Conservation (phyloP, 2,888 invertebrate species). For the Balanococcus diminutus region DNA sequence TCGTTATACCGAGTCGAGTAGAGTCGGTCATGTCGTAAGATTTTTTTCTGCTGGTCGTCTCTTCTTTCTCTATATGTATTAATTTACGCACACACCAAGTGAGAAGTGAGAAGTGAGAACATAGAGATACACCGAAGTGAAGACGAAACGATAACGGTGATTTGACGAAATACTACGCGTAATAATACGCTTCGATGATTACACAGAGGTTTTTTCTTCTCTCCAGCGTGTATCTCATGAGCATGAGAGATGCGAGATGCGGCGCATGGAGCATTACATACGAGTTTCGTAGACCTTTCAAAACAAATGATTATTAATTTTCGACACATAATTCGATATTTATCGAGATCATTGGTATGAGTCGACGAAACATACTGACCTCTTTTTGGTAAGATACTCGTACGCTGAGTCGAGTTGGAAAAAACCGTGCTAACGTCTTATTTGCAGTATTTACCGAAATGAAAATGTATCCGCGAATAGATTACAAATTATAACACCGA, state of each 20-base stretch:
- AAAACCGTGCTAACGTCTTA: too few relatives aligned
- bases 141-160: slow-evolving; percentile 31
- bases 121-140: neutral
- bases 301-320: slow-evolving; percentile 42
- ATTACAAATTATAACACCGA: too few relatives aligned
- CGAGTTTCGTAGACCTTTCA: slow-evolving; percentile 18
- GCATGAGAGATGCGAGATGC: neutral
- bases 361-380: slow-evolving; percentile 34
- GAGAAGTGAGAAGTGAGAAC: too few relatives aligned
- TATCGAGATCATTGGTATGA: slow-evolving; percentile 34
- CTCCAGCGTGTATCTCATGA: neutral
- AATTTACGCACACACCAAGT: neutral
- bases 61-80: neutral
- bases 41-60: neutral
- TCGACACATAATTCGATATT: slow-evolving; percentile 35
- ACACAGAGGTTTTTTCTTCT: slow-evolving; percentile 9
- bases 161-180: slow-evolving; percentile 37
- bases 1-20: neutral
- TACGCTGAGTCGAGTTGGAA: neutral
- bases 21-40: slow-evolving; percentile 33
- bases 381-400: neutral
- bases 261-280: neutral
- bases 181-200: slow-evolving; percentile 32
- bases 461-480: too few relatives aligned
- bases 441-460: too few relatives aligned